These are phyloP conservation scores for Micrastur ruficollis DNA, from an alignment of 2,797 vertebrate genomes.

Conservation along the genomic window DNA sequence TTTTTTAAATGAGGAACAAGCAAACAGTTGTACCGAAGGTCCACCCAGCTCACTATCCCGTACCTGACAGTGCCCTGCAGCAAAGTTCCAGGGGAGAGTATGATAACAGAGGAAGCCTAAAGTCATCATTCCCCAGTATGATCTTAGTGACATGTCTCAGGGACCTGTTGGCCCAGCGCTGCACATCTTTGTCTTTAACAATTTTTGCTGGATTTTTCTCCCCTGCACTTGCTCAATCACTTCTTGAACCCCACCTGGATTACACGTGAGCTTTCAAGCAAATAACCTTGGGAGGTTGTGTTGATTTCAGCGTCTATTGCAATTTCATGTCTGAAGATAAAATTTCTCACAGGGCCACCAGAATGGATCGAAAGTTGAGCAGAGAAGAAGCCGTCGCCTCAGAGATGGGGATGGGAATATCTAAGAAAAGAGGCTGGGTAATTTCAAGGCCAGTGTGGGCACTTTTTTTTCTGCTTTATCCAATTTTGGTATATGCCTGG, in stretches of 20 bases:
- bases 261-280: background rate
- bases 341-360: background rate
- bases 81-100: background rate
- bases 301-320: background rate
- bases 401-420: rapidly evolving
- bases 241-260: background rate
- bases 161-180: background rate
- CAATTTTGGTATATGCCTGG: background rate
- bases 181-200: background rate
- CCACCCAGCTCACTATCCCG: background rate
- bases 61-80: background rate
- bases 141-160: background rate
- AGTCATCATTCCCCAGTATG: background rate
- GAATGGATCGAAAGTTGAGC: background rate
- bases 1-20: background rate
- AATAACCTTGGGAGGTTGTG: background rate
- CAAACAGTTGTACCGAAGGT: background rate
- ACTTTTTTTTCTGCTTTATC: background rate
- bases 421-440: background rate
- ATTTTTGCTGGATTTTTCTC: background rate
- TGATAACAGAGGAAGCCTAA: background rate
- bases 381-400: background rate
- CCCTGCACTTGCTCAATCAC: background rate
- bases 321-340: background rate
- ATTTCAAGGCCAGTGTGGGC: background rate